Percentiles rank a stretch among this genome's conserved stretches.
Evolutionary conservation across 1,140 invertebrate genomes (phyloP).

Genomic region (Aradophagus sp.): DNA sequence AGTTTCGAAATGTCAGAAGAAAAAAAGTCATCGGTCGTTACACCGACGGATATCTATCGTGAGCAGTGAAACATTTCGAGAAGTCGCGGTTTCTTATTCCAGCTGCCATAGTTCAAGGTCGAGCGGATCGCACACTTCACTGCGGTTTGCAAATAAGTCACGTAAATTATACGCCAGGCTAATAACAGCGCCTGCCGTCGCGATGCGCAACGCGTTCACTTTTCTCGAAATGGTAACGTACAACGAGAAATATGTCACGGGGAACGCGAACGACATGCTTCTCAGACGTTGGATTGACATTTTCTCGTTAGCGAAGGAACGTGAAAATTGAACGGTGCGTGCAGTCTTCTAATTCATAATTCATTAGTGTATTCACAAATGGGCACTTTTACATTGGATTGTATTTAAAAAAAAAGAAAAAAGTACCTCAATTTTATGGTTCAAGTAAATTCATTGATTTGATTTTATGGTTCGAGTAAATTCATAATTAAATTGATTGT

Average conservation of each 20-base stretch:
- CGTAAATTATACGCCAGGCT: conserved; percentile 42
- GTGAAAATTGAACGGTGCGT: no score
- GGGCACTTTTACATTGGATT: no score
- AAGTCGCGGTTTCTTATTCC: conserved; percentile 41
- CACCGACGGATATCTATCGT: no score
- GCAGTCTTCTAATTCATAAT: no score
- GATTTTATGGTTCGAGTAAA: no score
- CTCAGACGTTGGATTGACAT: not conserved
- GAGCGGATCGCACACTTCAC: conserved; percentile 50
- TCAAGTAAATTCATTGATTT: no score
- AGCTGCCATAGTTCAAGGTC: conserved; percentile 54
- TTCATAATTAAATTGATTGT: no score
- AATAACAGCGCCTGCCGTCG: conserved; percentile 41
- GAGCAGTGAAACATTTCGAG: conserved; percentile 47
- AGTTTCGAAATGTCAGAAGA: no score
- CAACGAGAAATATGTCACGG: conserved; percentile 25
- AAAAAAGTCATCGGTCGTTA: no score
- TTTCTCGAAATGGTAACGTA: conserved; percentile 41
- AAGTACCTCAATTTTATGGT: no score
- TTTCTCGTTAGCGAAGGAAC: not conserved
- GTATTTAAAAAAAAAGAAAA: no score
- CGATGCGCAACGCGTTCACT: conserved; percentile 38
- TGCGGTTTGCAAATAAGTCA: conserved; percentile 51
- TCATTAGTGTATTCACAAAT: no score
- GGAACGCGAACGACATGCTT: conserved; percentile 11